Evolutionary conservation across 2,113 vertebrate genomes (phyloP).

Genomic region (Sinosuthora webbiana): DNA sequence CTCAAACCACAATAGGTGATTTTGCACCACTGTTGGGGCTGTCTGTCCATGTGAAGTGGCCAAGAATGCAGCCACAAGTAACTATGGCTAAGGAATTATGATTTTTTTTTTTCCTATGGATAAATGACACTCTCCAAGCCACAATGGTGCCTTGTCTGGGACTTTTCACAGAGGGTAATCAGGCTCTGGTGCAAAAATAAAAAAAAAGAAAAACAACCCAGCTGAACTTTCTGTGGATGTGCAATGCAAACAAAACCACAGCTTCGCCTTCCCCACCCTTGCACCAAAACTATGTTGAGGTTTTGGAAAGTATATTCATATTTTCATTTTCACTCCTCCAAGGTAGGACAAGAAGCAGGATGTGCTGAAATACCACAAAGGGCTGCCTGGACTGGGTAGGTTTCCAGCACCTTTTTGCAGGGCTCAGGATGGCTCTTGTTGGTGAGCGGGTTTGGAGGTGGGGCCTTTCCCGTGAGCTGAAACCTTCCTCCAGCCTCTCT

Average conservation of each 20-base stretch:
- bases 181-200: background rate
- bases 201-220: background rate
- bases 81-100: background rate
- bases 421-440: background rate
- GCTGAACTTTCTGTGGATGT: slow-evolving; percentile 24
- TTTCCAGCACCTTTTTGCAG: background rate
- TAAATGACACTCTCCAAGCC: background rate
- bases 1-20: background rate
- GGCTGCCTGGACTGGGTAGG: background rate
- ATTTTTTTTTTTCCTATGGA: background rate
- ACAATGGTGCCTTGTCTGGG: background rate
- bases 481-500: background rate
- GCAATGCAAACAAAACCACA: slow-evolving; percentile 32
- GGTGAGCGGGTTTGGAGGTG: background rate
- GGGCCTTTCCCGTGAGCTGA: background rate
- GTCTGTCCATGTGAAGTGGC: background rate
- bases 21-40: background rate
- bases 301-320: slow-evolving; percentile 48
- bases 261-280: slow-evolving; percentile 42
- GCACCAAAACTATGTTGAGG: slow-evolving; percentile 59
- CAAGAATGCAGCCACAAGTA: background rate
- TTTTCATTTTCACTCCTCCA: slow-evolving; percentile 56
- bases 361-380: slow-evolving; percentile 24
- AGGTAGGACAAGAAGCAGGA: slow-evolving; percentile 58
- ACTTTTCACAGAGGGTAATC: background rate